These are phyloP conservation scores for Calidris pygmaea DNA, from an alignment of 2,113 vertebrate species.

Conservation along the genomic window DNA sequence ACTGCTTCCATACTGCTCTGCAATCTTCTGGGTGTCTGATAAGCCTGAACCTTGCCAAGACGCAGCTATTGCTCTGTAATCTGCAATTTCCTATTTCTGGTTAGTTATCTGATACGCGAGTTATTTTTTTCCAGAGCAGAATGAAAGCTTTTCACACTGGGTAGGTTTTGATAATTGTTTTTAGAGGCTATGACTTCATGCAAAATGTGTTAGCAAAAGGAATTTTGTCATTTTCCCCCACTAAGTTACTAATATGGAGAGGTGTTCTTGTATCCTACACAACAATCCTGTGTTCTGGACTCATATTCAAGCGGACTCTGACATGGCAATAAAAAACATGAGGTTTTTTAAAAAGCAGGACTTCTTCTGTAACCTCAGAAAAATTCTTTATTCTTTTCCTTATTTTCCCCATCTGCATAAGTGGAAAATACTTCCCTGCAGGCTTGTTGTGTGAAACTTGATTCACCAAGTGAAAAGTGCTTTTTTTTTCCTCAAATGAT, in stretches of 20 bases:
- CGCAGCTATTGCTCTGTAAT: constrained; percentile 47
- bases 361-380: neutral
- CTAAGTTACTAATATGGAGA: neutral
- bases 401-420: neutral
- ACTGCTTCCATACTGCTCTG: neutral
- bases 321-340: neutral
- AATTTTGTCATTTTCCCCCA: neutral
- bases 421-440: neutral
- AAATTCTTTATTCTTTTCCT: neutral
- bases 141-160: neutral
- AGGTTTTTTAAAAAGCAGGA: neutral
- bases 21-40: constrained; percentile 23
- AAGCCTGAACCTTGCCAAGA: constrained; percentile 37
- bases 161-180: constrained; percentile 30
- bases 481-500: neutral
- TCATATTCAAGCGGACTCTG: neutral
- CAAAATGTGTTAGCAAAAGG: neutral
- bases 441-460: neutral
- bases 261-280: neutral
- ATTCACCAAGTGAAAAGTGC: neutral
- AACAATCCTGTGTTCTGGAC: neutral
- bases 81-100: constrained; percentile 55
- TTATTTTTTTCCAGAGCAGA: neutral
- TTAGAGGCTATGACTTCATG: neutral
- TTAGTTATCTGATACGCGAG: constrained; percentile 17